Evolutionary conservation across 2,888 invertebrate species (phyloP), one percentile per base, ranked within the genome.

Genomic region (Ornithoptera alexandrae): DNA sequence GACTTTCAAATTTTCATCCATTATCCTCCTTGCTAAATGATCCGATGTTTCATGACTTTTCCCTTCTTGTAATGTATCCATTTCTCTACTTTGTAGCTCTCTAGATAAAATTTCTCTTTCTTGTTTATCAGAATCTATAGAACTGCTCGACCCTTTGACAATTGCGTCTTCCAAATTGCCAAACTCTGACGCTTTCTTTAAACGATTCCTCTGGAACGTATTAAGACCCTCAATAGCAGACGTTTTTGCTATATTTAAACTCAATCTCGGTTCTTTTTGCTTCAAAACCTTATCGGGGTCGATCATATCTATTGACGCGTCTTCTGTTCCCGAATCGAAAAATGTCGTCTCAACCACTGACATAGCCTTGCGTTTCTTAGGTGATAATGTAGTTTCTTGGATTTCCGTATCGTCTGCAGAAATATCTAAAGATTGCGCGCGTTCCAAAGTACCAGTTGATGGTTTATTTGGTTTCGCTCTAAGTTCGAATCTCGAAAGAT

Each of bases 401-500:
- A 85, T 86, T 76, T 92, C 93, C n/a, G 80, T 84, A 74, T 93
- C 93, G 72, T 93, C 93, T 7, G 89, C 89, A 64, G 95, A 95
- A 84, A 96, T 95, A 74, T 97, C 97, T 60, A 97, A 88, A 77
- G 97, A 97, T 81, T 97, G 96, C 0, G 97, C 96, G 73, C 97
- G 92, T 86, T 97, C 97, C 68, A 96, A 84, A 15, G 95, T 95
- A 4, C 95, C 94, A 4, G 93, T 87, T 4, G 93, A 83, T 12
- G 93, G 90, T 71, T 92, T 89, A 74, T 82, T 92, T 30, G 89
- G 80, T 73, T 89, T 92, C 57, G 90, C 74, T 76, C 89, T 84
- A 15, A 91, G 72, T 78, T 93, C 91, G 72, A 96, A 95, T 80
- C 95, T 94, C 0, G 96, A 96, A 65, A 97, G 87, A 84, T 97